A percentile compares a stretch with the other conserved stretches of the same genome.
Evolutionary conservation across 2,797 vertebrate genomes (phyloP).

Genomic region (Phoxinus dragarum): DNA sequence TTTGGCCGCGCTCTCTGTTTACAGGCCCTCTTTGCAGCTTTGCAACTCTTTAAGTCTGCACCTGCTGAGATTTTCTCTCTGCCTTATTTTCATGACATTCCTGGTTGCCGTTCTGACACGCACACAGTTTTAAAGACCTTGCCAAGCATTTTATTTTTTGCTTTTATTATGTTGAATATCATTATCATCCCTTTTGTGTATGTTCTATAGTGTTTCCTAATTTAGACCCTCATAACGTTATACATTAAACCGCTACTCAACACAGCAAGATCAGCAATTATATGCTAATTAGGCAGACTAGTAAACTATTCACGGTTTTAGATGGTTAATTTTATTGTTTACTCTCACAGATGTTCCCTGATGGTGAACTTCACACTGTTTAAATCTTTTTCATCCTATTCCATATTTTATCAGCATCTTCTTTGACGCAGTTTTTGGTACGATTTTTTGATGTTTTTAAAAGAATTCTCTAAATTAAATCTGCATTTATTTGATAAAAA

Average conservation of each 20-base stretch:
- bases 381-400: not conserved
- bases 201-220: slow-evolving; percentile 36
- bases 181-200: slow-evolving; percentile 45
- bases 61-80: slow-evolving; percentile 44
- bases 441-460: not conserved
- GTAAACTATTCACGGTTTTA: slow-evolving; percentile 47
- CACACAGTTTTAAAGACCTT: slow-evolving; percentile 50
- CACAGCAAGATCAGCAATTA: slow-evolving; percentile 49
- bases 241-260: slow-evolving; percentile 44
- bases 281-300: slow-evolving; percentile 39
- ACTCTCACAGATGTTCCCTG: slow-evolving; percentile 30
- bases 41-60: slow-evolving; percentile 47
- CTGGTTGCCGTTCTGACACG: slow-evolving; percentile 36
- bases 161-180: slow-evolving; percentile 55
- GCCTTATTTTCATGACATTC: slow-evolving; percentile 28
- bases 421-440: not conserved
- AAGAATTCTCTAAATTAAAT: not conserved
- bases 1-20: slow-evolving; percentile 13
- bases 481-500: too few relatives aligned
- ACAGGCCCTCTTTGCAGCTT: slow-evolving; percentile 14
- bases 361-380: not conserved
- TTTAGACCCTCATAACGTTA: slow-evolving; percentile 38
- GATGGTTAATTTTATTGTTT: slow-evolving; percentile 45
- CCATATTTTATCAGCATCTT: not conserved
- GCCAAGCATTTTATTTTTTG: slow-evolving; percentile 32